These are phyloP conservation scores for Augochlorella aurata DNA, from an alignment of 2,888 invertebrate genomes.

Conservation along the genomic window DNA sequence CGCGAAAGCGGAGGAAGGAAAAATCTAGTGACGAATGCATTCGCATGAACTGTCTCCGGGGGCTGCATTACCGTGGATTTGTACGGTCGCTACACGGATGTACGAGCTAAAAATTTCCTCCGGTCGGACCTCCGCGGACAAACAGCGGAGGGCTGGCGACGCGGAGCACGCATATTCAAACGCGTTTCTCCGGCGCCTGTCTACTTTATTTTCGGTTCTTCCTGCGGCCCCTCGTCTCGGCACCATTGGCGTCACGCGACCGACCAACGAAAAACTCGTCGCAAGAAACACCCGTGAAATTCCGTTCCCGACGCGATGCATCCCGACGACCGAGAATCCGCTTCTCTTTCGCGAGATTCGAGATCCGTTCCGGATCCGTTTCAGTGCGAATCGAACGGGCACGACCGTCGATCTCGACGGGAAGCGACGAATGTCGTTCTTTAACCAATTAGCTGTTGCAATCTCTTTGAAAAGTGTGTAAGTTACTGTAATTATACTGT, in stretches of 20 bases:
- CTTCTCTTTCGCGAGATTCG: background rate
- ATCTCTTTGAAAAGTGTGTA: too few relatives aligned
- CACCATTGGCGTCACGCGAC: conserved; percentile 67
- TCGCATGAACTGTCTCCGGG: conserved; percentile 40
- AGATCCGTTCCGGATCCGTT: background rate
- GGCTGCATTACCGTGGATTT: conserved; percentile 36
- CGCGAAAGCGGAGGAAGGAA: background rate
- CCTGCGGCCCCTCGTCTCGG: conserved; percentile 66
- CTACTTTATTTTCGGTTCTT: conserved; percentile 77
- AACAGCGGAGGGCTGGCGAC: conserved; percentile 37
- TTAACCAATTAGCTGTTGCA: too few relatives aligned
- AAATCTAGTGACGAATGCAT: conserved; percentile 44
- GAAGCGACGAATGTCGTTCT: too few relatives aligned
- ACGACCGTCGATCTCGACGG: too few relatives aligned
- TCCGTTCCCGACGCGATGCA: conserved; percentile 30
- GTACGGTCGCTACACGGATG: conserved; percentile 47
- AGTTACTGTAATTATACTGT: too few relatives aligned
- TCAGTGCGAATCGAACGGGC: background rate
- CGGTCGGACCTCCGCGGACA: conserved; percentile 49
- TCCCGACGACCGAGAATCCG: background rate
- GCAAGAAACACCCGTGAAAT: conserved; percentile 58
- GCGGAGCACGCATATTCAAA: conserved; percentile 62
- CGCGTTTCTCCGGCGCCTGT: conserved; percentile 64
- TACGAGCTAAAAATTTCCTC: conserved; percentile 68
- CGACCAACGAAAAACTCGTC: conserved; percentile 58